Conservation (phyloP, 2,113 vertebrate species). For the Cacatua alba region DNA sequence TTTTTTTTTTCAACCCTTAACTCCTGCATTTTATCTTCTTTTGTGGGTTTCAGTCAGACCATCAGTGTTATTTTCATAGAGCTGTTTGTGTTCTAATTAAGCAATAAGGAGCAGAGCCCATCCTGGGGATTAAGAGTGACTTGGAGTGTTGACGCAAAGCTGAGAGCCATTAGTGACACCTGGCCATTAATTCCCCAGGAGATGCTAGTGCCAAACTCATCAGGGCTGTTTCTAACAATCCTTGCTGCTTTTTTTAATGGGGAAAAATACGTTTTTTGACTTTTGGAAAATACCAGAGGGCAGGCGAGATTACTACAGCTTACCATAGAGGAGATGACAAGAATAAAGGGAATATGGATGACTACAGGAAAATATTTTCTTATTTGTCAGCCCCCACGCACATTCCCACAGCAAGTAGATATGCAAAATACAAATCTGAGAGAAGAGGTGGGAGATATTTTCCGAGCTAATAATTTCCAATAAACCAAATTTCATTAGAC, state of each 20-base stretch:
- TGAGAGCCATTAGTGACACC: conserved; percentile 66
- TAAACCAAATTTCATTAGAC: neutral
- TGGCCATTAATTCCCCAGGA: conserved; percentile 68
- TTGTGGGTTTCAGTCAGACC: conserved; percentile 37
- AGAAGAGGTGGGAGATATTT: conserved; percentile 7
- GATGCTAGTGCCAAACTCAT: conserved; percentile 53
- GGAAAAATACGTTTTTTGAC: conserved; percentile 1
- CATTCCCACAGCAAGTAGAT: neutral
- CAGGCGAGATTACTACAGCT: neutral
- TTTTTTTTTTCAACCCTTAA: conserved; percentile 26
- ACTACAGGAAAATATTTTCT: neutral
- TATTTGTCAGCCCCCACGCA: neutral
- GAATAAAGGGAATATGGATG: neutral
- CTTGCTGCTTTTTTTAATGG: conserved; percentile 33
- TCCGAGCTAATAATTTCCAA: neutral
- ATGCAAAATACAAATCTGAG: neutral
- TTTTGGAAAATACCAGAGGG: neutral
- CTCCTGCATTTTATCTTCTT: conserved; percentile 43
- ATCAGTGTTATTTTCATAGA: conserved; percentile 61
- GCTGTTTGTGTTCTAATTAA: conserved; percentile 67
- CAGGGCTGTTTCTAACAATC: conserved; percentile 22
- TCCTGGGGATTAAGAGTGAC: conserved; percentile 65
- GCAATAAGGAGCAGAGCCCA: conserved; percentile 51
- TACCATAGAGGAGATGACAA: neutral
- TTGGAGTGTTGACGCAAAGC: conserved; percentile 62